Conservation (phyloP, 2,113 vertebrate species). For the Chloroceryle aenea region DNA sequence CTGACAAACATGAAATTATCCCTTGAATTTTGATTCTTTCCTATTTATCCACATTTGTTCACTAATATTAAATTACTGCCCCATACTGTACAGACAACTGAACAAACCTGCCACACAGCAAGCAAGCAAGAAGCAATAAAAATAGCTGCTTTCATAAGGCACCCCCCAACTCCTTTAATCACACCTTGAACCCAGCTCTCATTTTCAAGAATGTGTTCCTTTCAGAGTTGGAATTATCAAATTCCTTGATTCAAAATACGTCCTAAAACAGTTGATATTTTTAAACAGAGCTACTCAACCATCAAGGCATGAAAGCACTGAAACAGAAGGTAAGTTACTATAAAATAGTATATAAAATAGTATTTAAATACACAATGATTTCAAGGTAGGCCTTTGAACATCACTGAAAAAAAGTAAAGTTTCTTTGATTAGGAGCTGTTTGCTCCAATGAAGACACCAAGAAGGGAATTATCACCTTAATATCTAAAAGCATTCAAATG, state of each 20-base stretch:
- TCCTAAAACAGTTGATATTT: not conserved
- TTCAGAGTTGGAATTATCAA: not conserved
- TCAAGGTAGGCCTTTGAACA: not conserved
- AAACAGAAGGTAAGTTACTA: not conserved
- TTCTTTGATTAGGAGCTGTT: not conserved
- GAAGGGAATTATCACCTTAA: not conserved
- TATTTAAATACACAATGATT: not conserved
- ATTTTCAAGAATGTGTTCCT: not conserved
- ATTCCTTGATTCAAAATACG: not conserved
- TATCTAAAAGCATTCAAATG: not conserved
- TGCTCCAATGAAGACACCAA: not conserved
- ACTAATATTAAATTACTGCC: not conserved
- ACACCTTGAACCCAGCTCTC: not conserved
- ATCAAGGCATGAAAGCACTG: not conserved
- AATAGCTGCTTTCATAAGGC: not conserved
- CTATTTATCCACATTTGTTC: not conserved
- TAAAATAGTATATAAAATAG: not conserved
- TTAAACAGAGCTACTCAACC: not conserved
- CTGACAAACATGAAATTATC: not conserved
- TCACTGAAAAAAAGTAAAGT: not conserved
- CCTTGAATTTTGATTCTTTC: not conserved
- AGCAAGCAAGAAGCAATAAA: not conserved
- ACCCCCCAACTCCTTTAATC: not conserved
- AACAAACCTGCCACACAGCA: not conserved
- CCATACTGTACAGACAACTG: not conserved